Percentiles rank a stretch among this genome's conserved stretches.
Evolutionary conservation across 2,888 invertebrate genomes (phyloP).

Genomic region (Hydrotaea diabolus): DNA sequence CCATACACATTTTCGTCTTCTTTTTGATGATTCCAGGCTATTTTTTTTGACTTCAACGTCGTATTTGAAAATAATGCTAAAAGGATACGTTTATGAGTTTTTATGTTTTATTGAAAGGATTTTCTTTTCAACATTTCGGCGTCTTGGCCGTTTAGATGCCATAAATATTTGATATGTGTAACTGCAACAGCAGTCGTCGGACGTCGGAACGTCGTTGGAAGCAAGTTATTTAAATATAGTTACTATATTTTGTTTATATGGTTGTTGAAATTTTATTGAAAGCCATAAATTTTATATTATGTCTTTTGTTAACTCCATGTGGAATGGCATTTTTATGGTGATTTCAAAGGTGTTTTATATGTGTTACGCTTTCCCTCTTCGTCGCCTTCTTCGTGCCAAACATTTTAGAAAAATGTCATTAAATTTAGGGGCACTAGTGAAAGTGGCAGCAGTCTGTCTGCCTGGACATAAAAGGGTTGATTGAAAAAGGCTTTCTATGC

Average conservation of each 20-base stretch:
- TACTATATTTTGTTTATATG: slow-evolving; percentile 23
- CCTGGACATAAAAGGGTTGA: slow-evolving; percentile 6
- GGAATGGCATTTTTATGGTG: slow-evolving; percentile 43
- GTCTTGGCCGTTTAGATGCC: slow-evolving; percentile 16
- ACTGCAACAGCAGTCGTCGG: neutral
- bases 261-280: slow-evolving; percentile 55
- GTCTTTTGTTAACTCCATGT: slow-evolving; percentile 39
- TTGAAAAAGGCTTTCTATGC: slow-evolving; percentile 19
- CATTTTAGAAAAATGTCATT: neutral
- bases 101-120: slow-evolving; percentile 40
- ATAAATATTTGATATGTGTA: slow-evolving; percentile 33
- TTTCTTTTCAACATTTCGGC: neutral
- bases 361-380: neutral
- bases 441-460: neutral
- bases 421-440: neutral
- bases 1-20: neutral
- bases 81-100: slow-evolving; percentile 34
- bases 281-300: slow-evolving; percentile 59
- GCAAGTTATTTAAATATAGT: slow-evolving; percentile 38
- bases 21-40: slow-evolving; percentile 4
- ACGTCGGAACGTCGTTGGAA: neutral
- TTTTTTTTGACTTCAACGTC: neutral
- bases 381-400: slow-evolving; percentile 15
- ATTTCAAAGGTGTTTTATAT: slow-evolving; percentile 34
- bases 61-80: slow-evolving; percentile 18